phyloP scores from a whole-genome alignment of 1,140 invertebrate genomes.

The Rhynchophorus ferrugineus region DNA sequence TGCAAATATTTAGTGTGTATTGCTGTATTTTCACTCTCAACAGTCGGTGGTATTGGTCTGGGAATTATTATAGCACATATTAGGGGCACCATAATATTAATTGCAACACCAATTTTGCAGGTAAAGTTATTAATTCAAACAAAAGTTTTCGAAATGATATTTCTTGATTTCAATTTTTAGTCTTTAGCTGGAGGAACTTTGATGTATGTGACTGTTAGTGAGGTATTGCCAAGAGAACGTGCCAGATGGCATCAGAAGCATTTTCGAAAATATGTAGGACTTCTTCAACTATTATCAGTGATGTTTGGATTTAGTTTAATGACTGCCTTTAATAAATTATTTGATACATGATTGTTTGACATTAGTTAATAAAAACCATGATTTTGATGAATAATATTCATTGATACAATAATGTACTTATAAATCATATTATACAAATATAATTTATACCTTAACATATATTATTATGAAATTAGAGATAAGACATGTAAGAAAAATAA shows the following conservation, averaged over 20 bases:
- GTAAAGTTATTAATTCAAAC: conserved; percentile 32
- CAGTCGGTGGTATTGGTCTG: conserved; percentile 56
- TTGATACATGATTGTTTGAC: too few relatives aligned
- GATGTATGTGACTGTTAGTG: conserved; percentile 86
- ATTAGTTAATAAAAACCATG: too few relatives aligned
- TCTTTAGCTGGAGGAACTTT: conserved; percentile 84
- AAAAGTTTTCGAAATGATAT: not conserved
- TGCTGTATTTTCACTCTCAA: conserved; percentile 56
- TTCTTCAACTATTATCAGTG: conserved; percentile 52
- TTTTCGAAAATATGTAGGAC: conserved; percentile 45
- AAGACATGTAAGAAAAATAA: too few relatives aligned
- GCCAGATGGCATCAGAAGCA: conserved; percentile 54
- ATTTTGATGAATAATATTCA: too few relatives aligned
- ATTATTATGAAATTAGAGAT: too few relatives aligned
- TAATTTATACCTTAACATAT: too few relatives aligned
- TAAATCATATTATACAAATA: too few relatives aligned
- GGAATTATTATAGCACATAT: conserved; percentile 53
- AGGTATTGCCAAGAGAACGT: conserved; percentile 77
- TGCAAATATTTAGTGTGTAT: conserved; percentile 52
- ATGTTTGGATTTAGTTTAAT: conserved; percentile 53
- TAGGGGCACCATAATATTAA: conserved; percentile 40
- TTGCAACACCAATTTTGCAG: conserved; percentile 51
- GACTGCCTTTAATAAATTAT: conserved; percentile 47
- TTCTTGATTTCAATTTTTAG: conserved; percentile 42
- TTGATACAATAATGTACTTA: too few relatives aligned